phyloP scores from a whole-genome alignment of 2,113 vertebrate species.

The Tragelaphus strepsiceros region DNA sequence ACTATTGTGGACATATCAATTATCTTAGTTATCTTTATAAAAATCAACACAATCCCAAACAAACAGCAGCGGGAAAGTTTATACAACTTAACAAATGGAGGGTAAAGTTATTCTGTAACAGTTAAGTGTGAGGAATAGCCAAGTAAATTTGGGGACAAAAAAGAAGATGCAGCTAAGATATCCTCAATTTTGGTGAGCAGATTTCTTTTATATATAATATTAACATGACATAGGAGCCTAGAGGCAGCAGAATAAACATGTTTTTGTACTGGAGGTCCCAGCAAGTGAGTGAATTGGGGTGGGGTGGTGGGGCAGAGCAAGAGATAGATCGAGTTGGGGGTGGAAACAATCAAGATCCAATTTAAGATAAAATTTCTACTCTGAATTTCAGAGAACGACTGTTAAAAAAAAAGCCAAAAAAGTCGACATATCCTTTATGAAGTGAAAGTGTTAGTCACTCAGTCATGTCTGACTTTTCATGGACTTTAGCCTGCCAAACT shows the following conservation, averaged over 20 bases:
- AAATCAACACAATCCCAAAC: background rate
- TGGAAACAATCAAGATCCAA: background rate
- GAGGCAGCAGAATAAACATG: background rate
- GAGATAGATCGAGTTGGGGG: background rate
- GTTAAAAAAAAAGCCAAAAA: background rate
- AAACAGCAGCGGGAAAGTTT: background rate
- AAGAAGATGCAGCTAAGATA: background rate
- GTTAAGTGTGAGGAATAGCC: background rate
- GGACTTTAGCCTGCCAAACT: background rate
- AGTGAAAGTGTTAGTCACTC: background rate
- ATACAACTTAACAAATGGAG: background rate
- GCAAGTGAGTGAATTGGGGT: background rate
- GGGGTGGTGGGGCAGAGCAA: background rate
- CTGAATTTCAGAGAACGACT: background rate
- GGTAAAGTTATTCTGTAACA: background rate
- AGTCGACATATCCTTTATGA: background rate
- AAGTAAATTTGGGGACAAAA: background rate
- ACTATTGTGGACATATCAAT: background rate
- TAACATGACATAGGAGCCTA: background rate
- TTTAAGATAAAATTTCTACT: background rate
- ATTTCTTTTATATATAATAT: background rate
- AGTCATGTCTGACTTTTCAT: background rate
- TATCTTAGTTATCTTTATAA: conserved; percentile 1
- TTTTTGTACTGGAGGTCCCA: background rate
- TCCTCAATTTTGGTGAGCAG: background rate